Base-by-base conservation (phyloP, 2,113 vertebrate species). In the Bubo bubo region DNA sequence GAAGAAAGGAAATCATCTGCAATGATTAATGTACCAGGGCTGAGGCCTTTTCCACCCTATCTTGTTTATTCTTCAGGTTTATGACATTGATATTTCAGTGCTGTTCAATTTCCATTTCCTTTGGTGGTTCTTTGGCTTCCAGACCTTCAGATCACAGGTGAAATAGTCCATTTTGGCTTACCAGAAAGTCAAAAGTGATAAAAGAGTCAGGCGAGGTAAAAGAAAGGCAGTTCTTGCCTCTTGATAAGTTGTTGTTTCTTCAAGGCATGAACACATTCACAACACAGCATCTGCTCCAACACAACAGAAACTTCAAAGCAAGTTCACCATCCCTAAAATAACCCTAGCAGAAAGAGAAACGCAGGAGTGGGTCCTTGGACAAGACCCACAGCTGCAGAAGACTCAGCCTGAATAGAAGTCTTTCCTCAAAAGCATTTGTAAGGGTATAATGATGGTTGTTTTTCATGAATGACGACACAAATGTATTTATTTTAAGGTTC, bases 311-410 rank as follows among this genome's bases (percentile, higher is more conserved):
- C 55, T 21, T 35, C 30, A 39, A 34, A 80, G 50, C 37, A 71
- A 30, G 21, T 60, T 67, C 39, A n/a, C 34, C 53, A 43, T 9
- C 58, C 62, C 62, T 23, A 55, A 41, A 62, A 77, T 6, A 58
- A 67, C 24, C 37, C 55, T 6, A 7, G 10, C 47, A 71, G 41
- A n/a, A 39, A 45, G 37, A 64, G 19, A 60, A 63, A 56, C 5
- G 8, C n/a, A 0, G 0, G 41, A 86, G 41, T 0, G 13, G 62
- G 16, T 45, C 70, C 58, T 9, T 24, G 26, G 35, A 72, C 35
- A 41, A 1, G 3, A 60, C 67, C 28, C 63, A 41, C 34, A 49
- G 66, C 59, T 26, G 50, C 28, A 35, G 34, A 34, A 67, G 37
- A 24, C 67, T 49, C 53, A 30, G 32, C 12, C 52, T 35, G n/a